Evolutionary conservation across 1,140 invertebrate species (phyloP).

Genomic region (Telenomus remus): DNA sequence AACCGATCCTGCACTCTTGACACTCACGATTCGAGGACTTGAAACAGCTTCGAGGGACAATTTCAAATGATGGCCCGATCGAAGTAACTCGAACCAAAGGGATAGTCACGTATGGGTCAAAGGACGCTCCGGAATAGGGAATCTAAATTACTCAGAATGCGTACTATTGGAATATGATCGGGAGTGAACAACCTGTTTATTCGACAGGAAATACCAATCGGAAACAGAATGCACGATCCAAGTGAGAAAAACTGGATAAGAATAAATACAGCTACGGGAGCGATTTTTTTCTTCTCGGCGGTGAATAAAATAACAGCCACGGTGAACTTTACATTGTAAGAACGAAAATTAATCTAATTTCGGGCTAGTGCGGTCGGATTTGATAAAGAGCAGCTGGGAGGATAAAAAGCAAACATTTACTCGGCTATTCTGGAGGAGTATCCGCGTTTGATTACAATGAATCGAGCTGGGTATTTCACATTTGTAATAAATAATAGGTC

Average conservation of each 20-base stretch:
- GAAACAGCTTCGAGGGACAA: neutral
- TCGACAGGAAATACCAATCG: neutral
- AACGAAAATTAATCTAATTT: too few species aligned
- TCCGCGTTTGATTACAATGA: neutral
- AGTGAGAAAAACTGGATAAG: neutral
- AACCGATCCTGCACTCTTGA: neutral
- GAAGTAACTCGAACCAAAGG: slow-evolving; percentile 1
- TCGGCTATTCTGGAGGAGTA: neutral
- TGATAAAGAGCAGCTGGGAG: too few species aligned
- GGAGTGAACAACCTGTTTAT: neutral
- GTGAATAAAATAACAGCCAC: too few species aligned
- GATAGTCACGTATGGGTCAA: slow-evolving; percentile 3
- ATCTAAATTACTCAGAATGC: slow-evolving; percentile 1
- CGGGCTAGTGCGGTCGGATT: too few species aligned
- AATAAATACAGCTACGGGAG: neutral
- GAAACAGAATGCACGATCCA: neutral
- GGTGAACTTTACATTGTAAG: too few species aligned
- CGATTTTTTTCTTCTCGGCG: too few species aligned
- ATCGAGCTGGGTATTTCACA: neutral
- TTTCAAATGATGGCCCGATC: neutral
- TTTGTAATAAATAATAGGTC: slow-evolving; percentile 3
- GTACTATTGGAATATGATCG: neutral
- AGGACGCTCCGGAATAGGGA: neutral
- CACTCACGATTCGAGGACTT: slow-evolving; percentile 3
- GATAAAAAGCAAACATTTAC: neutral